Base-by-base conservation (phyloP, 2,113 vertebrate genomes). In the Clarias batrachus region DNA sequence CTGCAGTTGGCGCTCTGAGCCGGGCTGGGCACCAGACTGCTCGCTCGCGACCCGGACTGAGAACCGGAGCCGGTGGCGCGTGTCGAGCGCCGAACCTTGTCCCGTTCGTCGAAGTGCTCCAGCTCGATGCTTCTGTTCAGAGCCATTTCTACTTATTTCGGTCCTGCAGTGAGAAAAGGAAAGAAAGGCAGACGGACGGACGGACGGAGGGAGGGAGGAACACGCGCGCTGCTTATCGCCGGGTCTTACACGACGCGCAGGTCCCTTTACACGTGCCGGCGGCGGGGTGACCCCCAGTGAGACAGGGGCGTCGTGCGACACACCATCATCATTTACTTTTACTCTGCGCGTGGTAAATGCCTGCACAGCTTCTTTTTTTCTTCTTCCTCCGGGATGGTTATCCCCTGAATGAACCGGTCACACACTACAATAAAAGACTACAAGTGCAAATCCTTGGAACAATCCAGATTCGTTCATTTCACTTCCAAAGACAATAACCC, bases 1-100 rank as follows among this genome's bases (percentile, higher is more conserved):
- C 97, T 99, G 93, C 98, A 99, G 95, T 99, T 98, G 65, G 98
- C 96, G 89, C 98, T 99, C 94, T 99, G 98, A 12, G 98, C 98
- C 0, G 98, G 98, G 92, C 97, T 99, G 1, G 98, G 98, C 68
- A 97, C 96, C 91, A 99, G 92, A 89, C 98, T 98, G 92, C 97
- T 98, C 12, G 96, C 97, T 81, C 96, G 91, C 71, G 95, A 96
- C 59, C 96, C 95, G 8, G 93, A 92, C 5, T 93, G 94, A 0
- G 94, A 94, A 1, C 94, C 95, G 19, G 93, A 91, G 48, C 95
- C 93, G 86, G 78, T 63, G 82, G 93, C 90, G 79, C 94, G 91
- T 37, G 92, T 81, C 82, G 96, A 94, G 74, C 96, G 95, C 41
- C 96, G 96, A 88, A 94, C 94, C 93, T 96, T 97, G 91, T 97